These are phyloP conservation scores for Molanna angustata DNA, from an alignment of 2,888 invertebrate species.

Conservation along the genomic window DNA sequence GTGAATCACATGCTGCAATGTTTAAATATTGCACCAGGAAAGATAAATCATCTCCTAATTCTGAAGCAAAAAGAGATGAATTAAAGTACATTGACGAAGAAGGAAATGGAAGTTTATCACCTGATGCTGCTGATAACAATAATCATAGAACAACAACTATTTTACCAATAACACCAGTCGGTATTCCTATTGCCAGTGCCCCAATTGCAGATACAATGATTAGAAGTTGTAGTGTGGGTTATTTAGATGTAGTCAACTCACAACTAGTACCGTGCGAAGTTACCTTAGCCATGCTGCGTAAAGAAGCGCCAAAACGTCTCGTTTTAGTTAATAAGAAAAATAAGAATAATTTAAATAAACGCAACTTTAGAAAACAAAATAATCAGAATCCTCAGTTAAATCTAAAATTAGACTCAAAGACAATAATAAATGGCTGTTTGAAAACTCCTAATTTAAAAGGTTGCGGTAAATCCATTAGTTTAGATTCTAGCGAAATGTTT, in stretches of 20 bases:
- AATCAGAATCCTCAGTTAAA: slow-evolving; percentile 36
- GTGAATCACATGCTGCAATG: slow-evolving; percentile 23
- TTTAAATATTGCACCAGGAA: slow-evolving; percentile 32
- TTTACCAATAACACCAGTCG: slow-evolving; percentile 63
- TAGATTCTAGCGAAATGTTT: slow-evolving; percentile 81
- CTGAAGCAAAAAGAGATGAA: slow-evolving; percentile 54
- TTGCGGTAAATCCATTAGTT: slow-evolving; percentile 78
- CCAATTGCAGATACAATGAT: slow-evolving; percentile 66
- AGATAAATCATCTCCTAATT: slow-evolving; percentile 34
- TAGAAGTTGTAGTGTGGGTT: slow-evolving; percentile 85
- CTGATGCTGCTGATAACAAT: slow-evolving; percentile 37
- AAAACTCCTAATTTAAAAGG: slow-evolving; percentile 58
- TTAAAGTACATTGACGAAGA: slow-evolving; percentile 73
- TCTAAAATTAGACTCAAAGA: slow-evolving; percentile 27
- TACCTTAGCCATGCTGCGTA: slow-evolving; percentile 65
- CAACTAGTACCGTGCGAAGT: slow-evolving; percentile 73
- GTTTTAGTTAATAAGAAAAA: slow-evolving; percentile 70
- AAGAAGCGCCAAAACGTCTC: slow-evolving; percentile 74
- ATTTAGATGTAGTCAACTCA: slow-evolving; percentile 78
- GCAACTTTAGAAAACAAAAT: slow-evolving; percentile 43
- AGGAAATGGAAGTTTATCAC: slow-evolving; percentile 43
- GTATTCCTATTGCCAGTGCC: slow-evolving; percentile 46
- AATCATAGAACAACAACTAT: slow-evolving; percentile 56
- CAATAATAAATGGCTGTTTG: slow-evolving; percentile 20
- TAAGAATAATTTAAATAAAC: slow-evolving; percentile 46